These are phyloP conservation scores for Sialia sialis DNA, from an alignment of 2,113 vertebrate species.

Conservation along the genomic window DNA sequence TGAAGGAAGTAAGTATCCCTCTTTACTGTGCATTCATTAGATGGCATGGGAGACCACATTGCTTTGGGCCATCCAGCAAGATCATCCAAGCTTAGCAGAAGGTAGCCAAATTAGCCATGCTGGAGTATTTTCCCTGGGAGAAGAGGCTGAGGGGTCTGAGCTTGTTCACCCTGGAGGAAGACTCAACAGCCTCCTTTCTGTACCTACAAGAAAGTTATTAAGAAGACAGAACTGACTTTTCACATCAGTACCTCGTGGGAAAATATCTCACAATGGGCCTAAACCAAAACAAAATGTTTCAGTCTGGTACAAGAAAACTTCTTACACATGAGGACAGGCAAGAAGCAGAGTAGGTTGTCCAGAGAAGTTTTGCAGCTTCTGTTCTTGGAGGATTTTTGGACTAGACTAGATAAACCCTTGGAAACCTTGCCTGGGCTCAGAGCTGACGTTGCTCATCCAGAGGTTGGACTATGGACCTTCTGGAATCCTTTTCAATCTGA, in stretches of 20 bases:
- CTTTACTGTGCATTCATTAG: not conserved
- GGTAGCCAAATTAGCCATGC: not conserved
- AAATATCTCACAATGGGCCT: not conserved
- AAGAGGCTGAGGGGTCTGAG: not conserved
- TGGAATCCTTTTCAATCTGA: not conserved
- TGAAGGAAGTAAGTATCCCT: not conserved
- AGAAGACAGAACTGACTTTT: not conserved
- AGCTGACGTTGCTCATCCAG: not conserved
- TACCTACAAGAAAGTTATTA: not conserved
- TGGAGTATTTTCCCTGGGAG: not conserved
- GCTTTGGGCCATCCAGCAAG: not conserved
- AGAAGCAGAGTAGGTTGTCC: not conserved
- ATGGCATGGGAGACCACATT: not conserved
- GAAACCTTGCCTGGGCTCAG: not conserved
- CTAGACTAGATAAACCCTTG: not conserved
- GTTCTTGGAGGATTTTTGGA: not conserved
- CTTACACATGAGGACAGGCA: not conserved
- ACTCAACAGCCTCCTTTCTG: not conserved
- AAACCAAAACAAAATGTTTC: not conserved
- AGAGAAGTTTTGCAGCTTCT: not conserved
- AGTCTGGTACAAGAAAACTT: not conserved
- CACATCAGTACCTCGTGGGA: not conserved
- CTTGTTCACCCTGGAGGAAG: not conserved
- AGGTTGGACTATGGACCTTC: not conserved
- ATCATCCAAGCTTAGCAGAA: not conserved